Conservation (phyloP, 2,797 vertebrate genomes). For the Kryptopterus vitreolus region DNA sequence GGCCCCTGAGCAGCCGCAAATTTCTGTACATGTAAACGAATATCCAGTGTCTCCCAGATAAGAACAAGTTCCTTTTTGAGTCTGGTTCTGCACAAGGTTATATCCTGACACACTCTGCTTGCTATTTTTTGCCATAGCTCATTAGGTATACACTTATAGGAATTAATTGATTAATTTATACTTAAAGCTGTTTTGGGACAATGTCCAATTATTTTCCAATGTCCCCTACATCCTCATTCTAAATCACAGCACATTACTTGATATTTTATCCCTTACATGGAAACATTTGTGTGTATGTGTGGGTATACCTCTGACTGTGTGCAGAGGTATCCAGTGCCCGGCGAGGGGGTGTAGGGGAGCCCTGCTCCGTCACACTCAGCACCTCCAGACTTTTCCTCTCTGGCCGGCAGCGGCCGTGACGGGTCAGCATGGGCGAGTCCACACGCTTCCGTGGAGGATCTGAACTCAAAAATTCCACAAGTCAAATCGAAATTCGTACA, state of each 20-base stretch:
- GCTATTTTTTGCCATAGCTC: too few relatives aligned
- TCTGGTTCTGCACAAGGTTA: too few relatives aligned
- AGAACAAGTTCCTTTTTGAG: too few relatives aligned
- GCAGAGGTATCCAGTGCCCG: slow-evolving; percentile 81
- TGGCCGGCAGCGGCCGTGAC: slow-evolving; percentile 86
- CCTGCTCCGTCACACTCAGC: slow-evolving; percentile 87
- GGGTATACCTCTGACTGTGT: slow-evolving; percentile 74
- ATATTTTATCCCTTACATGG: background rate
- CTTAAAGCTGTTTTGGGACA: background rate
- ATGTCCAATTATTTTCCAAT: background rate
- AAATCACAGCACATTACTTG: background rate
- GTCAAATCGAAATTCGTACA: background rate
- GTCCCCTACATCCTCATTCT: background rate
- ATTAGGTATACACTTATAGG: too few relatives aligned
- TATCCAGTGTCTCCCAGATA: too few relatives aligned
- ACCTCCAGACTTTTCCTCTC: slow-evolving; percentile 93
- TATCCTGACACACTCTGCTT: too few relatives aligned
- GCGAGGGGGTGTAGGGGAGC: slow-evolving; percentile 87
- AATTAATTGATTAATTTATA: too few relatives aligned
- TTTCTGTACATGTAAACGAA: too few relatives aligned
- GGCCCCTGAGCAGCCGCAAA: too few relatives aligned
- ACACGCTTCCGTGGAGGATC: slow-evolving; percentile 90
- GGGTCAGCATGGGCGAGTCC: slow-evolving; percentile 90
- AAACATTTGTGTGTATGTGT: slow-evolving; percentile 59
- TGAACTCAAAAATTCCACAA: slow-evolving; percentile 38